Conservation (phyloP, 2,113 vertebrate species). For the Microtus richardsoni region DNA sequence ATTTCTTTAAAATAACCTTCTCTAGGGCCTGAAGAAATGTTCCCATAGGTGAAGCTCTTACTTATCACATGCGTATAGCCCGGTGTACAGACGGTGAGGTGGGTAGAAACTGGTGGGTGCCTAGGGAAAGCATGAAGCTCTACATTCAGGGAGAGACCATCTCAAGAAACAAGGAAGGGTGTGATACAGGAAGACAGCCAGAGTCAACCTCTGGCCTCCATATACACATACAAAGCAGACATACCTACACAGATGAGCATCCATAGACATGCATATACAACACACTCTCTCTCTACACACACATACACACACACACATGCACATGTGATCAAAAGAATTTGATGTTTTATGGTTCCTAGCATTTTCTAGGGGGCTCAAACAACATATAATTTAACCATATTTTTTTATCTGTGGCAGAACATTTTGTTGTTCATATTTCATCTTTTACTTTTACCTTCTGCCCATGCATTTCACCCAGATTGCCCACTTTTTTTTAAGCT, state of each 20-base stretch:
- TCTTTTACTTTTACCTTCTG: conserved; percentile 1
- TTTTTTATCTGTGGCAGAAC: not conserved
- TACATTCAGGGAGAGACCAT: not conserved
- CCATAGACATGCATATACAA: not conserved
- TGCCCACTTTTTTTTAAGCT: not conserved
- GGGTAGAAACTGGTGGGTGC: not conserved
- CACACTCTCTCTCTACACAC: not conserved
- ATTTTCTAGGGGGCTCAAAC: not conserved
- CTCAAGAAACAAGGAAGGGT: not conserved
- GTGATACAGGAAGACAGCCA: not conserved
- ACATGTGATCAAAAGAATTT: not conserved
- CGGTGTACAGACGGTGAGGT: not conserved
- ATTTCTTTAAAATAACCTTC: not conserved
- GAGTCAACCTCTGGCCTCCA: not conserved
- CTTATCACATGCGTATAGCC: not conserved
- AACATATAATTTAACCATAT: not conserved
- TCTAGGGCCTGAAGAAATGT: not conserved
- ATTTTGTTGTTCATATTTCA: not conserved
- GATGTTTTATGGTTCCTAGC: not conserved
- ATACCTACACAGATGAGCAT: not conserved
- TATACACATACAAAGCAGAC: not conserved
- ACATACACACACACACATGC: not conserved
- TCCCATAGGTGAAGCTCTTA: not conserved
- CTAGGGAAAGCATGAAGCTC: not conserved
- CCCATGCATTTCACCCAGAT: not conserved